These are phyloP conservation scores for Octomys mimax DNA, from an alignment of 2,797 vertebrate genomes.

Conservation along the genomic window DNA sequence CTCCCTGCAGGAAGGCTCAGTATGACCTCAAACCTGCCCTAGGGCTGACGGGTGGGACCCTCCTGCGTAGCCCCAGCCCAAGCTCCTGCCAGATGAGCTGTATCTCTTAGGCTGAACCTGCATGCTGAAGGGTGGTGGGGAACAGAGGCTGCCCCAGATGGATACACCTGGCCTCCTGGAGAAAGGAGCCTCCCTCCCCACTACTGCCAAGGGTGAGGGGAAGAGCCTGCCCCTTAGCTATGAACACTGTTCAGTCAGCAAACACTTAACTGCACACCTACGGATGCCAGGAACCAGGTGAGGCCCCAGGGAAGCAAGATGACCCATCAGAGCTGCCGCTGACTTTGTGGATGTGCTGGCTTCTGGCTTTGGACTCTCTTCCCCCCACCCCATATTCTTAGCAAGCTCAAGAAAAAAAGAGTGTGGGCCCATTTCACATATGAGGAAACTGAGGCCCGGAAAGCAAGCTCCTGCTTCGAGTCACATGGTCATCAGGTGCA, in stretches of 20 bases:
- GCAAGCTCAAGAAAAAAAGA: neutral
- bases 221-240: neutral
- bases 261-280: neutral
- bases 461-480: neutral
- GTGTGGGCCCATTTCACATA: neutral
- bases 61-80: neutral
- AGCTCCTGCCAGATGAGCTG: neutral
- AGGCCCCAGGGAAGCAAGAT: neutral
- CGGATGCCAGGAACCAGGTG: neutral
- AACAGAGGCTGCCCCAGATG: neutral
- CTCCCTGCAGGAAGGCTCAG: fast-evolving
- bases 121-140: neutral
- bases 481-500: neutral
- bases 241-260: neutral
- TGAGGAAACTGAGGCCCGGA: neutral
- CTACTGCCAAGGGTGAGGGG: neutral
- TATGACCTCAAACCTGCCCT: neutral
- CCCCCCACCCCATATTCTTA: neutral
- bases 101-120: neutral
- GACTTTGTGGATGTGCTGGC: neutral
- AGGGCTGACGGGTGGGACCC: neutral
- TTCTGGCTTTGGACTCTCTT: neutral
- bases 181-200: neutral
- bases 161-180: neutral
- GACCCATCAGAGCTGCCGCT: neutral